Evolutionary conservation across 1,140 invertebrate species (phyloP).

Genomic region (Battus philenor): DNA sequence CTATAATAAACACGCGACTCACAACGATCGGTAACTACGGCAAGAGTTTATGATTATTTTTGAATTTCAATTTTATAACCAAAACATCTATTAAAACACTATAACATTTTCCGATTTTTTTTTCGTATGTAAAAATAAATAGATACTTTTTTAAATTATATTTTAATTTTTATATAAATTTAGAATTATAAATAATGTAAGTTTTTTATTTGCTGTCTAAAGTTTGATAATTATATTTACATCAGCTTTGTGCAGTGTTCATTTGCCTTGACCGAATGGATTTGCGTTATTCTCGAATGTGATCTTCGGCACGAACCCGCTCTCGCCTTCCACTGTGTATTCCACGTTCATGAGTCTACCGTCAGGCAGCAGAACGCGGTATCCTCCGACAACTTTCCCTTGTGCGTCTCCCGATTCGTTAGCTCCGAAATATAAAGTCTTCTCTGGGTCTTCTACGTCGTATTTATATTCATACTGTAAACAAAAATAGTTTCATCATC

Average conservation of each 20-base stretch:
- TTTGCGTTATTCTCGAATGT: constrained; percentile 78
- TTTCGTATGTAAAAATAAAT: too few relatives aligned
- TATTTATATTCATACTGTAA: constrained; percentile 83
- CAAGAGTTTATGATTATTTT: too few relatives aligned
- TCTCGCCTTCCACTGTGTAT: constrained; percentile 81
- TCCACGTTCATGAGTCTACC: constrained; percentile 82
- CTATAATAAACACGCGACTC: constrained; percentile 14
- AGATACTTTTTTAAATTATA: too few relatives aligned
- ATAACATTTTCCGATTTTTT: too few relatives aligned
- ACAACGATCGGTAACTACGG: constrained; percentile 16
- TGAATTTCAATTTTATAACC: too few relatives aligned
- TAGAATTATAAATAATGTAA: too few relatives aligned
- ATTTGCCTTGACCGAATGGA: constrained; percentile 68
- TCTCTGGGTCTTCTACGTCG: constrained; percentile 82
- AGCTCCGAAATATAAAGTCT: constrained; percentile 79
- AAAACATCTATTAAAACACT: too few relatives aligned
- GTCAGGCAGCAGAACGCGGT: constrained; percentile 81
- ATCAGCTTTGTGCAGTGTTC: constrained; percentile 13
- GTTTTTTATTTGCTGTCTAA: background rate
- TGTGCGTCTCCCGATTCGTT: constrained; percentile 79
- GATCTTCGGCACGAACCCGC: constrained; percentile 82
- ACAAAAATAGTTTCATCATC: constrained; percentile 14
- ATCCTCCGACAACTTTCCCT: constrained; percentile 79
- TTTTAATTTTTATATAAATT: background rate
- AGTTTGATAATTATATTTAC: background rate